Conservation (phyloP, 2,888 invertebrate genomes). For the Eupeodes luniger region DNA sequence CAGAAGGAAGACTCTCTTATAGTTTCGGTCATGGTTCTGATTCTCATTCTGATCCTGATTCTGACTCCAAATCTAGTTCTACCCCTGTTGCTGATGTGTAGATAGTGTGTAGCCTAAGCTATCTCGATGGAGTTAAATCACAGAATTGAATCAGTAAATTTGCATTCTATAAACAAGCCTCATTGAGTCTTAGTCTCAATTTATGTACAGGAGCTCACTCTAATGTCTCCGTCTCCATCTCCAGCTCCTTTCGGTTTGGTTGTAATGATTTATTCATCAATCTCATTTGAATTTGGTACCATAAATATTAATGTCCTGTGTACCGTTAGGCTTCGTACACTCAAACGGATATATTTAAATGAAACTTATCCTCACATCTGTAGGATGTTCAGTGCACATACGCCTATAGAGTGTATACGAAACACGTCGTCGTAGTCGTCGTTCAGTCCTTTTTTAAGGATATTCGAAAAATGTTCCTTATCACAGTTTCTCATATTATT, state of each 20-base stretch:
- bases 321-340: conserved; percentile 23
- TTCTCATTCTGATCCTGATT: not conserved
- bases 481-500: conserved; percentile 59
- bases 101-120: not conserved
- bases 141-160: conserved; percentile 71
- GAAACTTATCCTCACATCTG: conserved; percentile 53
- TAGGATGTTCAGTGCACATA: not conserved
- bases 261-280: conserved; percentile 76
- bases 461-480: conserved; percentile 59
- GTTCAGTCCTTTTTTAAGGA: conserved; percentile 30
- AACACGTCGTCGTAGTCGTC: conserved; percentile 9
- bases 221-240: not conserved
- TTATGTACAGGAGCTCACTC: conserved; percentile 30
- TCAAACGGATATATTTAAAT: conserved; percentile 40
- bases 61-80: not conserved
- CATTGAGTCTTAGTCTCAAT: conserved; percentile 43
- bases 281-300: conserved; percentile 74
- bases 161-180: conserved; percentile 67
- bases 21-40: not conserved
- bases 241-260: not conserved
- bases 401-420: not conserved
- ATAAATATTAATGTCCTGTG: conserved; percentile 73
- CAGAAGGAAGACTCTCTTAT: conserved; percentile 3
- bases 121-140: conserved; percentile 61
- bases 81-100: conserved; percentile 22